Percentiles rank a stretch among this genome's conserved stretches.
These are phyloP conservation scores for Gouania willdenowi DNA, from an alignment of 2,797 vertebrate species.

Conservation along the genomic window DNA sequence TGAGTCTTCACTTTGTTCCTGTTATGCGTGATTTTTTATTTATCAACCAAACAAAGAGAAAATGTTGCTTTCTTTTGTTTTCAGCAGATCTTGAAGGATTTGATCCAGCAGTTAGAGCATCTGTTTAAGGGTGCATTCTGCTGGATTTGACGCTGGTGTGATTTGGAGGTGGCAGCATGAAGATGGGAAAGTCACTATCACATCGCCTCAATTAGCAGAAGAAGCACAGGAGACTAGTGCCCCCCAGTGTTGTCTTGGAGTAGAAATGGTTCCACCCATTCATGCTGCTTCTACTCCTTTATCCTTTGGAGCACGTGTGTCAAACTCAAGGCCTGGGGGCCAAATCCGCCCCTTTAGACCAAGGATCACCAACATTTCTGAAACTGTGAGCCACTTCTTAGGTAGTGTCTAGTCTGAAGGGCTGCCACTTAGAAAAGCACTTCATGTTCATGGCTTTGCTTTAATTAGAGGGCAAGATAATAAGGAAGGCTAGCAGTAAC, in stretches of 20 bases:
- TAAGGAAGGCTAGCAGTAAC: too few species aligned
- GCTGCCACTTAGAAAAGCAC: too few species aligned
- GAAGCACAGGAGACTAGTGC: slow-evolving; percentile 61
- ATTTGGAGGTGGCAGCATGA: slow-evolving; percentile 20
- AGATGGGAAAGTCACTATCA: slow-evolving; percentile 20
- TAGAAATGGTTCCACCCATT: neutral
- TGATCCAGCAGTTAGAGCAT: slow-evolving; percentile 34
- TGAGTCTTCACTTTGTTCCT: slow-evolving; percentile 13
- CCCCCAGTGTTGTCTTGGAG: slow-evolving; percentile 54
- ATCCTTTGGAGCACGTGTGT: too few species aligned
- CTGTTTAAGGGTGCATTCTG: slow-evolving; percentile 34
- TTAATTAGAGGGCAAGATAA: too few species aligned
- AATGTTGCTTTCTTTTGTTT: neutral
- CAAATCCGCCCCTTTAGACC: too few species aligned
- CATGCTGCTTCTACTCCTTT: too few species aligned
- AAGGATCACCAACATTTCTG: too few species aligned
- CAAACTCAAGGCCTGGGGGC: too few species aligned
- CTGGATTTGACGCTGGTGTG: slow-evolving; percentile 41
- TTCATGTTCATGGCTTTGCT: too few species aligned
- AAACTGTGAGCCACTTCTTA: too few species aligned
- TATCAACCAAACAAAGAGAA: slow-evolving; percentile 7
- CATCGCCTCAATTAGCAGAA: slow-evolving; percentile 53
- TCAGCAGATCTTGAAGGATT: slow-evolving; percentile 15
- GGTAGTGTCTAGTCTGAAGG: too few species aligned
- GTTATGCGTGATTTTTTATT: slow-evolving; percentile 9